Percentiles rank a stretch among this genome's conserved stretches.
phyloP scores from a whole-genome alignment of 2,888 invertebrate species.

The Oxycera nigricornis region DNA sequence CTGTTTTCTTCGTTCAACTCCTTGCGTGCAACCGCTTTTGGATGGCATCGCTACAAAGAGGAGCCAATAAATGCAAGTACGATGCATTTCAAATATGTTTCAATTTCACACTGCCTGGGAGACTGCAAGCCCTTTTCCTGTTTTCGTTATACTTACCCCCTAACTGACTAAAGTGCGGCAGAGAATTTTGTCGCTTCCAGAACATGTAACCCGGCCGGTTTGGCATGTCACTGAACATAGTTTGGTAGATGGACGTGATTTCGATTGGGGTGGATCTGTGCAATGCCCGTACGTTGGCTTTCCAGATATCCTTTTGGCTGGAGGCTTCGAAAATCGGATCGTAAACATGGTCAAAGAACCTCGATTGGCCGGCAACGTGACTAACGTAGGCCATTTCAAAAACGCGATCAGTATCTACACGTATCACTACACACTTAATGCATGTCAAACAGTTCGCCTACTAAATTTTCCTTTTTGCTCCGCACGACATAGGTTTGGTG shows the following conservation, averaged over 20 bases:
- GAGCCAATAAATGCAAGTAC: too few species aligned
- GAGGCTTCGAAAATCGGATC: conserved; percentile 48
- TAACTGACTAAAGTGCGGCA: conserved; percentile 43
- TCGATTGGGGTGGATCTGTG: conserved; percentile 47
- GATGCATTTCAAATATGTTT: too few species aligned
- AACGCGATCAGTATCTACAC: not conserved
- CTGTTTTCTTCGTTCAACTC: not conserved
- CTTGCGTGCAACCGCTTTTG: not conserved
- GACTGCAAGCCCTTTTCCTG: not conserved
- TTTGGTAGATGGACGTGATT: conserved; percentile 47
- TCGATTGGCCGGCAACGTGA: conserved; percentile 45
- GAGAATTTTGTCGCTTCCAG: conserved; percentile 43
- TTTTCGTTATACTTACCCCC: conserved; percentile 13
- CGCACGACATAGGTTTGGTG: conserved; percentile 77
- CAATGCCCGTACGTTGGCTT: conserved; percentile 45
- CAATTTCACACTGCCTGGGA: not conserved
- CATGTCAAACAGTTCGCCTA: too few species aligned
- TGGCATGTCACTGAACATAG: conserved; percentile 51
- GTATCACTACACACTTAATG: too few species aligned
- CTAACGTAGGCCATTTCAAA: conserved; percentile 45
- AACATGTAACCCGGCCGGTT: conserved; percentile 43
- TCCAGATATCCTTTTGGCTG: conserved; percentile 45
- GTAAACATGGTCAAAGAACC: conserved; percentile 50
- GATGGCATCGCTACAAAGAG: not conserved
- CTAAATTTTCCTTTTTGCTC: not conserved